These are phyloP conservation scores for Eurois occulta DNA, from an alignment of 2,888 invertebrate genomes.

Conservation along the genomic window DNA sequence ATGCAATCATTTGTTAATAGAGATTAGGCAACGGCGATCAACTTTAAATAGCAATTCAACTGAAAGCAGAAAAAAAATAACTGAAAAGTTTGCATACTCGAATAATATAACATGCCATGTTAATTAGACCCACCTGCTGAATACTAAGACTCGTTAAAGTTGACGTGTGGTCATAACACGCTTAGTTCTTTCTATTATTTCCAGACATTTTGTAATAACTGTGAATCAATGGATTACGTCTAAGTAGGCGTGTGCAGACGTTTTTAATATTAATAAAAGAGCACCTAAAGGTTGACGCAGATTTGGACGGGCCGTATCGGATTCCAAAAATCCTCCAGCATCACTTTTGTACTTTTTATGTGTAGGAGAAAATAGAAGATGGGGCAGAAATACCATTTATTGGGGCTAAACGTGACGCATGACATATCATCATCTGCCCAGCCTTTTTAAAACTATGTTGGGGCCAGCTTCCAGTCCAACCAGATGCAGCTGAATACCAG, in stretches of 20 bases:
- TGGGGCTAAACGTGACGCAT: no score
- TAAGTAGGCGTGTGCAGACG: neutral
- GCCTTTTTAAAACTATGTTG: no score
- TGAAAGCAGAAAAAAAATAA: neutral
- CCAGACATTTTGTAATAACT: constrained; percentile 27
- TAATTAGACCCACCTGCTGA: constrained; percentile 55
- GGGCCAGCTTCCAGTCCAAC: no score
- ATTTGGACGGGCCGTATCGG: neutral
- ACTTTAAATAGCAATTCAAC: no score
- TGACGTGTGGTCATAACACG: constrained; percentile 20
- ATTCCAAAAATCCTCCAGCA: neutral
- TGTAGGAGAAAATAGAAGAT: neutral
- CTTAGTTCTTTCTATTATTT: constrained; percentile 9
- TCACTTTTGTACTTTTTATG: neutral
- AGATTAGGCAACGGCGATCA: no score
- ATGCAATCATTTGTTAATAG: no score
- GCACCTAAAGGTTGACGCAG: neutral
- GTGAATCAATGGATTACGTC: neutral
- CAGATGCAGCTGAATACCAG: no score
- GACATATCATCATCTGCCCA: no score
- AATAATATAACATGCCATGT: constrained; percentile 19
- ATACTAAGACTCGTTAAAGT: constrained; percentile 19
- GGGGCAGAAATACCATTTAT: no score
- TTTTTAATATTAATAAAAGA: neutral
- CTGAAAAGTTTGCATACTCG: constrained; percentile 31